These are phyloP conservation scores for Passer domesticus DNA, from an alignment of 2,113 vertebrate species.

Conservation along the genomic window DNA sequence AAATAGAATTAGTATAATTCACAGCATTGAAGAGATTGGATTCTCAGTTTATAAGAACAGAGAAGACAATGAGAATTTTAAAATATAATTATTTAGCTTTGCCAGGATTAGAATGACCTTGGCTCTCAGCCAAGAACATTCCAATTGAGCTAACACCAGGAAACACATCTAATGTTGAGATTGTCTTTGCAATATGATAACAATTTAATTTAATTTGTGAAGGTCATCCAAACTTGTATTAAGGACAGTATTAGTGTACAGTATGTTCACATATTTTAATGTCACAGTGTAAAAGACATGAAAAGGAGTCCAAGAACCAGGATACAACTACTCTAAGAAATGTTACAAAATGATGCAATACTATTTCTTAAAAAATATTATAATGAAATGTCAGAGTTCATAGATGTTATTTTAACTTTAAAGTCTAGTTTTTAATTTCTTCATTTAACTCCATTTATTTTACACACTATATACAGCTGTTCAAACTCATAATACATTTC, in stretches of 20 bases:
- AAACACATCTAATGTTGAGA: conserved; percentile 50
- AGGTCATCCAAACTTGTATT: conserved; percentile 2
- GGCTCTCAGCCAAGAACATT: conserved; percentile 67
- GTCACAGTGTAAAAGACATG: not conserved
- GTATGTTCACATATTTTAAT: not conserved
- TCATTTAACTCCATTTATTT: not conserved
- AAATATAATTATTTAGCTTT: not conserved
- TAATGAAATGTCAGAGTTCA: not conserved
- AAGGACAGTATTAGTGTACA: not conserved
- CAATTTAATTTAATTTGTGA: conserved; percentile 43
- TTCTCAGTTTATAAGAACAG: conserved; percentile 27
- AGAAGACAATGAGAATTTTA: conserved; percentile 50
- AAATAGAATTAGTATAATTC: not conserved
- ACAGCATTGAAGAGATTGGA: not conserved
- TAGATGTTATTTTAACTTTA: not conserved
- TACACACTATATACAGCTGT: not conserved
- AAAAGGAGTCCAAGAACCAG: not conserved
- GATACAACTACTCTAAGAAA: not conserved
- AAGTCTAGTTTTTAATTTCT: not conserved
- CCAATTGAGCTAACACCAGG: conserved; percentile 56
- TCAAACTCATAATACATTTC: not conserved
- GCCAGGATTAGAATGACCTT: conserved; percentile 43
- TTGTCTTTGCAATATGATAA: conserved; percentile 47
- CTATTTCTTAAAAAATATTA: not conserved
- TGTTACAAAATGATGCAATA: not conserved